Base-by-base conservation (phyloP, 2,113 vertebrate genomes). In the Amphilophus citrinellus region DNA sequence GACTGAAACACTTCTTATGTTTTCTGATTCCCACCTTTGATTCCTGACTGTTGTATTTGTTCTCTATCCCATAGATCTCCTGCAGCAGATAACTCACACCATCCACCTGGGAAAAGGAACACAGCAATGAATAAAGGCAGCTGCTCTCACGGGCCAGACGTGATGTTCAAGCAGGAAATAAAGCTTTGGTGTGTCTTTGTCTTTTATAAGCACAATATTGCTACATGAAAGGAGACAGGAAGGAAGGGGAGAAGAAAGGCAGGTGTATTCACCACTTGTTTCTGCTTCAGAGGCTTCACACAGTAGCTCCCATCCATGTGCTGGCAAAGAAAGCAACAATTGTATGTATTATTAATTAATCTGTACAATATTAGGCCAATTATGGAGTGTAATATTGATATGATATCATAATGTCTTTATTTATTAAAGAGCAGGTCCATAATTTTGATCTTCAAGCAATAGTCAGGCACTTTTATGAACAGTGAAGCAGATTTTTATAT, bases 51-150 rank as follows among this genome's bases (percentile, higher is more conserved):
- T 99, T 99, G 94, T 98, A 99, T 89, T 99, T 99, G 96, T 99
- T 99, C 93, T 99, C 98, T 0, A 99, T 99, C 76, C 98, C 98
- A 0, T 99, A 99, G 94, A 99, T 99, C 95, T 99, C 98, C 95
- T 99, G 98, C 77, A 99, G 96, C 2, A 99, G 97, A 91, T 99
- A 99, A 94, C 97, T 99, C 87, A 99, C 98, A 1, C 98, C 98
- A 79, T 99, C 98, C 93, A 99, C 98, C 98, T 99, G 94, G 42
- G 83, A 61, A 20, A 61, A 76, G 66, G 10, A 90, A 79, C 60
- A 76, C 1, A 22, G 66, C 14, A 15, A 78, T 77, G 58, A 88
- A 85, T 27, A 30, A 83, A 83, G n/a, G 63, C 32, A n/a, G 24
- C 7, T 3, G 10, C 35, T 76, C 75, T 87, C 53, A 11, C 0